phyloP scores from a whole-genome alignment of 2,888 invertebrate species.

The Cylindroiulus punctatus region DNA sequence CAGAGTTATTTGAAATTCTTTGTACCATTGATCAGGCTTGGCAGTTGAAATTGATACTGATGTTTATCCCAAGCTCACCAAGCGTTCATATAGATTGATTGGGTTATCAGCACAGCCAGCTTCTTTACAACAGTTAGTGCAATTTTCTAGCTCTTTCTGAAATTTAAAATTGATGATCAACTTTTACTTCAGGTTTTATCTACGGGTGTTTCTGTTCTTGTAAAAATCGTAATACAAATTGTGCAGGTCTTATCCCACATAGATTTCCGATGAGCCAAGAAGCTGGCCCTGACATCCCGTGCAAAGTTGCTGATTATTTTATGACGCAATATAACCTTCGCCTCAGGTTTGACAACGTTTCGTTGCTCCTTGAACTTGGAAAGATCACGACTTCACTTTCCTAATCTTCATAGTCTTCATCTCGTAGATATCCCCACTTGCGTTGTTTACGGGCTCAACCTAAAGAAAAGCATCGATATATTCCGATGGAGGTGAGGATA shows the following conservation, averaged over 20 bases:
- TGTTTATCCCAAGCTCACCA: background rate
- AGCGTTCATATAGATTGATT: conserved; percentile 52
- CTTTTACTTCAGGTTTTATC: too few relatives aligned
- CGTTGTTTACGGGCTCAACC: conserved; percentile 58
- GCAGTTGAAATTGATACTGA: conserved; percentile 51
- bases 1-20: too few relatives aligned
- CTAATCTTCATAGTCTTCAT: too few relatives aligned
- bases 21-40: conserved; percentile 51
- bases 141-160: background rate
- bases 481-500: conserved; percentile 57
- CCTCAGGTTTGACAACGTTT: conserved; percentile 8
- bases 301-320: conserved; percentile 51
- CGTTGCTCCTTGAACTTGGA: too few relatives aligned
- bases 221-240: too few relatives aligned
- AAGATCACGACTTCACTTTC: too few relatives aligned
- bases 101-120: conserved; percentile 42
- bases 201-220: too few relatives aligned
- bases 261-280: conserved; percentile 52
- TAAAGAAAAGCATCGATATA: conserved; percentile 57
- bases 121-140: background rate
- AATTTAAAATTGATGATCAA: background rate
- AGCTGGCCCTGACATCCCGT: conserved; percentile 48
- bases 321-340: conserved; percentile 35
- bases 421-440: conserved; percentile 56
- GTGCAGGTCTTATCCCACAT: background rate